Conservation (phyloP, 1,140 invertebrate genomes). For the Branchinecta lynchi region DNA sequence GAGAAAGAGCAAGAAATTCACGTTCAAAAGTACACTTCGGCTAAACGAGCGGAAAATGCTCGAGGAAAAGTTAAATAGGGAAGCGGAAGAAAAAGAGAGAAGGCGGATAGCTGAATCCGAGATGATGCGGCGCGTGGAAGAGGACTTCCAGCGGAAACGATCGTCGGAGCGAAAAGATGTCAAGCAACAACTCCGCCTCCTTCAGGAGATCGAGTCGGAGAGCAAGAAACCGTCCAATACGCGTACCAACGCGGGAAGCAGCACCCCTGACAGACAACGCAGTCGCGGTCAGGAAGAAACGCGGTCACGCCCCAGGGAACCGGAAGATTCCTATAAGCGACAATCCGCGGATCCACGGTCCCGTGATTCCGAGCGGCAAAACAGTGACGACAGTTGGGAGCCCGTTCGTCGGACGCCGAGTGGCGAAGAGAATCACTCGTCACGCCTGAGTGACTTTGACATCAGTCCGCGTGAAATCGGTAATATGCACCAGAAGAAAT, state of each 20-base stretch:
- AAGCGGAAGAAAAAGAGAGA: conserved; percentile 56
- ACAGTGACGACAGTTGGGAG: conserved; percentile 27
- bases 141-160: conserved; percentile 55
- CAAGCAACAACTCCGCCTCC: conserved; percentile 49
- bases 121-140: conserved; percentile 54
- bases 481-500: neutral
- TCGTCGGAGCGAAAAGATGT: conserved; percentile 56
- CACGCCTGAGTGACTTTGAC: conserved; percentile 14
- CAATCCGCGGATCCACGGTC: conserved; percentile 26
- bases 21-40: conserved; percentile 61
- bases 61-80: conserved; percentile 52
- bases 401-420: conserved; percentile 4
- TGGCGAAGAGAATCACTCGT: neutral
- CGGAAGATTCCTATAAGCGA: too few species aligned
- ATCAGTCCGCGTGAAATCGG: neutral
- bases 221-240: neutral
- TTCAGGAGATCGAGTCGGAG: conserved; percentile 34
- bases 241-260: conserved; percentile 7
- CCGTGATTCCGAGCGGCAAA: neutral
- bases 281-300: conserved; percentile 15
- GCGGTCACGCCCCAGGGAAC: conserved; percentile 11
- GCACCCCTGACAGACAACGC: neutral
- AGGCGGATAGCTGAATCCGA: conserved; percentile 54
- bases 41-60: conserved; percentile 53
- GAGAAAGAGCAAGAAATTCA: conserved; percentile 46